Base-by-base conservation (phyloP, 2,113 vertebrate genomes). In the Centropus unirufus region DNA sequence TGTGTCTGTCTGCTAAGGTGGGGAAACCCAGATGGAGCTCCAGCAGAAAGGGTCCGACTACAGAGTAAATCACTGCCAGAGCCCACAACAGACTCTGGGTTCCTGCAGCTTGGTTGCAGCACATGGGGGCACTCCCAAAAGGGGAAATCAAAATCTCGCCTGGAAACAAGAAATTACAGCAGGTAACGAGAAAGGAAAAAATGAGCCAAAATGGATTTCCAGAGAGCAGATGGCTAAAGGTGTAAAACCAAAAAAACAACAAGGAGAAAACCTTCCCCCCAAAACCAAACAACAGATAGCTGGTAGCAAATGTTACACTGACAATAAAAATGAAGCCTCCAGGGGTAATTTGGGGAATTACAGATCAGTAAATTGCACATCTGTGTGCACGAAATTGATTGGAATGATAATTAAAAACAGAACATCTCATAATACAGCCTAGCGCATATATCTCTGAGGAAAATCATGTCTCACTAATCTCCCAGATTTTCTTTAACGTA, bases 351-450 rank as follows among this genome's bases (percentile, higher is more conserved):
- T 95, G 94, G 82, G 95, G 93, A 97, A 95, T 95, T 95, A 97
- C 93, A 96, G 96, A 96, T 96, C 90, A 97, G 94, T 96, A 95
- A 94, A 96, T 93, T 86, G 93, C 73, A 89, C 96, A 96, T 97
- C 93, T 91, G 95, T 95, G 93, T 90, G 85, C 93, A 86, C 79
- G 88, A 95, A 96, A 96, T 96, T 97, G 95, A 96, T 95, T 94
- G 93, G 94, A 96, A 96, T 87, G 93, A 96, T 96, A 95, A 94
- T 96, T 97, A 96, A 94, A 95, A 95, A 3, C 93, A 97, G 94
- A 96, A 92, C 93, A 95, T 95, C 91, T 95, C 94, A 94, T 95
- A 96, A 96, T 86, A 96, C 57, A 94, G 85, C 92, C 92, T 83
- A 68, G 79, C 78, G 64, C 81, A 87, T 7, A 0, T 23, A 34